A percentile compares a stretch with the other conserved stretches of the same genome.
These are phyloP conservation scores for Lepidotrigona ventralis DNA, from an alignment of 1,140 invertebrate species.

Conservation along the genomic window DNA sequence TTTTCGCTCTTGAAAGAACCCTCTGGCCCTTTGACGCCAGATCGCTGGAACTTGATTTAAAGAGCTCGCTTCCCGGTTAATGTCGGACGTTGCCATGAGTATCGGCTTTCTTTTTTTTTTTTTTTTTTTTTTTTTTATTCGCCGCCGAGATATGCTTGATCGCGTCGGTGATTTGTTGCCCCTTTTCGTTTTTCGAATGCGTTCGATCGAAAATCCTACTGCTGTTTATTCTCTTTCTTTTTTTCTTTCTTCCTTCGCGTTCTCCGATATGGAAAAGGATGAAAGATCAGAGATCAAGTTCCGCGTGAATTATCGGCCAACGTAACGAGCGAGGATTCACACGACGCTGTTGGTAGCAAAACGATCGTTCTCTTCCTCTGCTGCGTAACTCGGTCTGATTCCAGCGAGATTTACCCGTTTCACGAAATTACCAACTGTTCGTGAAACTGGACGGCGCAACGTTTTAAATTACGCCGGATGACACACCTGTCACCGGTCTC, in stretches of 20 bases:
- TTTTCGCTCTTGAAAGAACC: constrained; percentile 11
- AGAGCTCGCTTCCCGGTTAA: constrained; percentile 20
- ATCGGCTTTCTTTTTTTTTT: neutral
- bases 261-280: neutral
- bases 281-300: neutral
- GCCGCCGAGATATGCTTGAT: neutral
- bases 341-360: neutral
- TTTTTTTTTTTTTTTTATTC: neutral
- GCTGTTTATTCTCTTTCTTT: too few species aligned
- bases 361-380: neutral
- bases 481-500: constrained; percentile 24
- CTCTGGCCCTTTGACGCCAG: constrained; percentile 27
- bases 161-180: neutral
- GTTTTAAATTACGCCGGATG: constrained; percentile 31
- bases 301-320: neutral
- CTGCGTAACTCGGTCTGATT: neutral
- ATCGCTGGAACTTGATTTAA: constrained; percentile 27
- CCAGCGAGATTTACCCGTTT: neutral
- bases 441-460: neutral
- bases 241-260: neutral
- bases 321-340: neutral
- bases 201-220: too few species aligned
- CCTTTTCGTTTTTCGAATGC: neutral
- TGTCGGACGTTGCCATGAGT: neutral
- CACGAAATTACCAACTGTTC: neutral